These are phyloP conservation scores for Planococcus citri DNA, from an alignment of 1,140 invertebrate species.

Conservation along the genomic window DNA sequence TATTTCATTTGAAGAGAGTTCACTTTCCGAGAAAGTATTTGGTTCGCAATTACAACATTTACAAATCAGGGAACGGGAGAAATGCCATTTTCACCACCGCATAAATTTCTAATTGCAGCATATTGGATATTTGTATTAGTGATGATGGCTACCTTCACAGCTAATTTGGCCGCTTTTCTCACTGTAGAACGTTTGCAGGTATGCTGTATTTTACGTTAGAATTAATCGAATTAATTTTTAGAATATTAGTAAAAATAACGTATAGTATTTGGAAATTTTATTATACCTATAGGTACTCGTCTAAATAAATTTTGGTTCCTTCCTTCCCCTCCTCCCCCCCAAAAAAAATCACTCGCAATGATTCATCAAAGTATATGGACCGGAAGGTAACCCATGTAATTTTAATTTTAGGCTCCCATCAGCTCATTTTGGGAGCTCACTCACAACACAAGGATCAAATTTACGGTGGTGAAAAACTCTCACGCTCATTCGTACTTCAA, in stretches of 20 bases:
- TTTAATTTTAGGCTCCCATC: constrained; percentile 61
- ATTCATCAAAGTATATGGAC: too few species aligned
- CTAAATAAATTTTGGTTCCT: neutral
- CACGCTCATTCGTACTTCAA: constrained; percentile 73
- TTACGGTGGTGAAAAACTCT: constrained; percentile 72
- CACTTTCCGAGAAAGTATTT: constrained; percentile 79
- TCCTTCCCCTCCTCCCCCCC: neutral
- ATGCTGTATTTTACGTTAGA: constrained; percentile 19
- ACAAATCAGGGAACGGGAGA: constrained; percentile 82
- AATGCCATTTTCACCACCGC: constrained; percentile 70
- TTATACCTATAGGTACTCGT: neutral
- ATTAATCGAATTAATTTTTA: too few species aligned
- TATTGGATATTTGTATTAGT: constrained; percentile 89
- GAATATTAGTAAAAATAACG: too few species aligned
- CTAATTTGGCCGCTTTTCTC: constrained; percentile 90
- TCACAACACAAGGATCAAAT: constrained; percentile 76
- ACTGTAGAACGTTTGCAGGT: constrained; percentile 93
- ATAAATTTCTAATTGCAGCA: constrained; percentile 70
- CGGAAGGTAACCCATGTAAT: too few species aligned
- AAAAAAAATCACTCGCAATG: too few species aligned
- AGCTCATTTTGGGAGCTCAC: constrained; percentile 77
- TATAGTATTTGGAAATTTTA: too few species aligned
- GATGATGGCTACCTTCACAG: constrained; percentile 90
- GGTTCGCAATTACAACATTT: constrained; percentile 85
- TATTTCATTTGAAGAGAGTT: constrained; percentile 36